phyloP scores from a whole-genome alignment of 1,140 invertebrate species.

The Belonocnema kinseyi region DNA sequence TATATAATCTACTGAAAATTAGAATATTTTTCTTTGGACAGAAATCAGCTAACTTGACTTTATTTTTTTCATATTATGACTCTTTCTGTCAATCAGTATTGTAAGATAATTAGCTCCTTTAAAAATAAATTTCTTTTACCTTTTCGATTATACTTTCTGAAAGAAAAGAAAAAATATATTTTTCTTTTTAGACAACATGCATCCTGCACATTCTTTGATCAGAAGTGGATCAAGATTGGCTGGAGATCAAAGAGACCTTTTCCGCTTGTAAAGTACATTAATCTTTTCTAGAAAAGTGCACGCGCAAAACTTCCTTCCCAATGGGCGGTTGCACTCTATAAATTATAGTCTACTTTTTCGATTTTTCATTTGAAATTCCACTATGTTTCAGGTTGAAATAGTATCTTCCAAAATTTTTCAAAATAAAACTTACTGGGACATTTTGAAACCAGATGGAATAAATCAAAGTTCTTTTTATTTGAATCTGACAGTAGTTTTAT shows the following conservation, averaged over 20 bases:
- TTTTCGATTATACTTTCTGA: neutral
- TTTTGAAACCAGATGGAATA: too few relatives aligned
- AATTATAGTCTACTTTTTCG: neutral
- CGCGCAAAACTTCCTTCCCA: neutral
- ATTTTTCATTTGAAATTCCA: neutral
- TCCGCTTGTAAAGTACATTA: slow-evolving; percentile 12
- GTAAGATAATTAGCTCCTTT: too few relatives aligned
- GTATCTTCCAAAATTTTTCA: too few relatives aligned
- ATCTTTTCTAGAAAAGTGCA: slow-evolving; percentile 8
- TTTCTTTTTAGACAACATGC: neutral
- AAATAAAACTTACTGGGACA: too few relatives aligned
- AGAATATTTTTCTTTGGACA: too few relatives aligned
- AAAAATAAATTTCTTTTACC: neutral
- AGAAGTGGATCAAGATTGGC: slow-evolving; percentile 9
- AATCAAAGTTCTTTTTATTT: too few relatives aligned
- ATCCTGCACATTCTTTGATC: slow-evolving; percentile 11
- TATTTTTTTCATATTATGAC: too few relatives aligned
- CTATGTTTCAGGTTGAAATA: too few relatives aligned
- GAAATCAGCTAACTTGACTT: too few relatives aligned
- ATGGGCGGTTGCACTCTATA: neutral
- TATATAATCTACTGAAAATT: too few relatives aligned
- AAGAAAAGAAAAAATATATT: neutral
- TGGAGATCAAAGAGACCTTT: slow-evolving; percentile 1
- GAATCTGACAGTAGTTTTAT: too few relatives aligned
- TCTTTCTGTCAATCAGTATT: too few relatives aligned